Evolutionary conservation across 23 tunicate species (phyloP).

Genomic region (Styela plicata): DNA sequence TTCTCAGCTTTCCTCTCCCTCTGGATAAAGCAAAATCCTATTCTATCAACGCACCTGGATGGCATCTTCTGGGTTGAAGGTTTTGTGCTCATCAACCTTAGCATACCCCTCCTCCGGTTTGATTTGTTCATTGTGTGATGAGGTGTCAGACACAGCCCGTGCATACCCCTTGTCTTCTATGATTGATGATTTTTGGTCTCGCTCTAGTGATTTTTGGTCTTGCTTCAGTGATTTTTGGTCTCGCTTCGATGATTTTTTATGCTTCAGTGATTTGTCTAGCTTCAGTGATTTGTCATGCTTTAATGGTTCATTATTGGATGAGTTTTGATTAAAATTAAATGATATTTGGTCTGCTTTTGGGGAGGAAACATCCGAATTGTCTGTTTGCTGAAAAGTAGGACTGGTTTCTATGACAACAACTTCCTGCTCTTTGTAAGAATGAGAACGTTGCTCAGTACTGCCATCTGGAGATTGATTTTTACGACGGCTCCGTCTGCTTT

Average conservation of each 20-base stretch:
- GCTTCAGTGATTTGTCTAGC: not conserved
- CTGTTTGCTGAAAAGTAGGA: not conserved
- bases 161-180: too few relatives aligned
- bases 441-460: slow-evolving; percentile 1
- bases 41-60: not conserved
- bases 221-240: not conserved
- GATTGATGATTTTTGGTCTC: not conserved
- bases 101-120: not conserved
- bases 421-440: not conserved
- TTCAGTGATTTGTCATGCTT: not conserved
- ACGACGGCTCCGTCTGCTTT: not conserved
- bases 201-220: not conserved
- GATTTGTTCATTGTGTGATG: not conserved
- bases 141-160: too few relatives aligned
- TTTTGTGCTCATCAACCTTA: not conserved
- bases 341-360: not conserved
- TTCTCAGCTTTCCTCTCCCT: not conserved
- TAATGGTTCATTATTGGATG: not conserved
- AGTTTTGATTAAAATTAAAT: not conserved
- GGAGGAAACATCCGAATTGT: not conserved
- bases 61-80: not conserved
- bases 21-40: not conserved
- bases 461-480: slow-evolving; percentile 1
- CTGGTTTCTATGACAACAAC: slow-evolving; percentile 4
- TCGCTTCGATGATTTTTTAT: not conserved